Evolutionary conservation across 2,888 invertebrate genomes (phyloP).

Genomic region (Protodeltote pygarga): DNA sequence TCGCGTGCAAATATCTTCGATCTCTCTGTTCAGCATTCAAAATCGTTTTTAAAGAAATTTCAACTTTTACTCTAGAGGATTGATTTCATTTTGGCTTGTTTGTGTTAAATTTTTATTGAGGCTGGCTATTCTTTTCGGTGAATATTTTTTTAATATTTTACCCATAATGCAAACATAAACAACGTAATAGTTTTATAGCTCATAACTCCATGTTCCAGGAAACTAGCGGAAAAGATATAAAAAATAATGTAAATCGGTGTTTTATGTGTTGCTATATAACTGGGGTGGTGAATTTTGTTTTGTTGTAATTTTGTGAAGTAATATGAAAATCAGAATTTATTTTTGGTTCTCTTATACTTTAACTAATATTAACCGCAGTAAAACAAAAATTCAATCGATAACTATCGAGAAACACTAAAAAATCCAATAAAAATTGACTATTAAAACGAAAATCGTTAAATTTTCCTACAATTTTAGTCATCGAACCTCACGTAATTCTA

Average conservation of each 20-base stretch:
- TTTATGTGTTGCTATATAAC: not conserved
- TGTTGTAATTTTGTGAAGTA: too few species aligned
- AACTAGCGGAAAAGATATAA: constrained; percentile 28
- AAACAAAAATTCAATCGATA: not conserved
- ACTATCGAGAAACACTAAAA: not conserved
- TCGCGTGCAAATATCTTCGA: constrained; percentile 69
- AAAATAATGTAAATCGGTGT: not conserved
- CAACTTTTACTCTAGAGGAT: constrained; percentile 33
- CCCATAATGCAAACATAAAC: constrained; percentile 33
- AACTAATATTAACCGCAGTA: too few species aligned
- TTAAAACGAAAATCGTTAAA: constrained; percentile 10
- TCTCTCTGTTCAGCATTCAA: constrained; percentile 51
- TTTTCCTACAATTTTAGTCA: not conserved
- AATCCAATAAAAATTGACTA: constrained; percentile 10
- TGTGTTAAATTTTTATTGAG: constrained; percentile 20
- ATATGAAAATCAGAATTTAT: not conserved
- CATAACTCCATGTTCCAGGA: constrained; percentile 40
- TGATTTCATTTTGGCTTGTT: constrained; percentile 31
- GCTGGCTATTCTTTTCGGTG: constrained; percentile 39
- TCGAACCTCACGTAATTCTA: constrained; percentile 5
- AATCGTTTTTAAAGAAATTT: constrained; percentile 40
- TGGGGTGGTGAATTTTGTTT: too few species aligned
- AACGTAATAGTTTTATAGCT: constrained; percentile 43
- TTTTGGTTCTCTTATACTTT: too few species aligned
- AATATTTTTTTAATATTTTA: constrained; percentile 31